Evolutionary conservation across 2,888 invertebrate genomes (phyloP), one percentile per base, ranked within the genome.

Genomic region (Eucera pruinosa): DNA sequence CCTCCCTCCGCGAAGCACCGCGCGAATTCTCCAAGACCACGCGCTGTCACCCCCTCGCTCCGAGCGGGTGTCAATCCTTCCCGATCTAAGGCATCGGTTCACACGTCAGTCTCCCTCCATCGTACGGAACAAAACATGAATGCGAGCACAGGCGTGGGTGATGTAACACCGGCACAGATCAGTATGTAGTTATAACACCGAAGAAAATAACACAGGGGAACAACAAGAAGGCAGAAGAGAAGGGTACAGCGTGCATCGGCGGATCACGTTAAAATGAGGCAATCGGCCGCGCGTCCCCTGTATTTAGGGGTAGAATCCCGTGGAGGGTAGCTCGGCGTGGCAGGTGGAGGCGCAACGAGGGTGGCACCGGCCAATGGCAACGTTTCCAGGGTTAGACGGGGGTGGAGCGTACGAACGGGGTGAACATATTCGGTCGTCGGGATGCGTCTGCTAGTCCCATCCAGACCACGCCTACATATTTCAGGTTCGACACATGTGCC

Each of bases 391-490:
- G 85, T 87, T 82, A 83, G 85, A 87, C 82, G 89, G 84, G 90
- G 90, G 90, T 90, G 90, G 90, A 90, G 90, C 90, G 79, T 86
- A 78, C 78, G 70, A 82, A 84, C 79, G 90, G 89, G 90, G 87
- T 87, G 90, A 92, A 91, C 92, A 92, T 92, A 92, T 92, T 92
- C 91, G 85, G 85, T 88, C 88, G 91, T 89, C 89, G 91, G 86
- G 87, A 88, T 82, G 91, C 91, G 91, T 92, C 92, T 92, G 92
- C 86, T 91, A 89, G 86, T 87, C 83, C 85, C 84, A 70, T 83
- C 83, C 83, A 89, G 87, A 90, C 92, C 92, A 91, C 92, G 92
- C 92, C 92, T 92, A 92, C 91, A 92, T 92, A 92, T 92, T 92
- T 92, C 89, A 89, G 91, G 88, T 91, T 92, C 92, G 92, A 92